Conservation (phyloP, 2,797 vertebrate genomes). For the Hephaestus fuliginosus region DNA sequence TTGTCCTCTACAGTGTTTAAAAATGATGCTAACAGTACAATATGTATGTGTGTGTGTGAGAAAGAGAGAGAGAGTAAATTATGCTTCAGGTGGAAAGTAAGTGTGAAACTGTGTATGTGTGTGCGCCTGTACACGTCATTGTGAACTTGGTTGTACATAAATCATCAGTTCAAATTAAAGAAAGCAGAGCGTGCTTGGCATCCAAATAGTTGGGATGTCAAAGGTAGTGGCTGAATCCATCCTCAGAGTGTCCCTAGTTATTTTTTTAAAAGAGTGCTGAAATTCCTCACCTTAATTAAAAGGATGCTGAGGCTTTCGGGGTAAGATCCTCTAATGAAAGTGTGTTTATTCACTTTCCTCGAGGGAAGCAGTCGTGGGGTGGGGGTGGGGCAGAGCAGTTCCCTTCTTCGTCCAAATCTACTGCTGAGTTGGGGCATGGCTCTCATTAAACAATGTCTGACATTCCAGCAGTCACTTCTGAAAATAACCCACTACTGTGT, state of each 20-base stretch:
- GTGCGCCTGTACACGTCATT: constrained; percentile 1
- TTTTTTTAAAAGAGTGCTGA: constrained; percentile 42
- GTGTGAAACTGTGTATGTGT: neutral
- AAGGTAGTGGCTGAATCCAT: constrained; percentile 38
- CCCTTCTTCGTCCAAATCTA: constrained; percentile 40
- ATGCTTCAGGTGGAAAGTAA: neutral
- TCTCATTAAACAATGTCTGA: constrained; percentile 76
- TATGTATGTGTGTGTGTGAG: neutral
- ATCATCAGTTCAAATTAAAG: constrained; percentile 9
- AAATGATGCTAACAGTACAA: neutral
- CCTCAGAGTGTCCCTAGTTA: constrained; percentile 1
- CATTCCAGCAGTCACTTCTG: constrained; percentile 76
- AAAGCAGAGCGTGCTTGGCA: constrained; percentile 26
- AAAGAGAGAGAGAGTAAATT: neutral
- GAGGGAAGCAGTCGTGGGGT: constrained; percentile 26
- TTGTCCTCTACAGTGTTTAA: neutral
- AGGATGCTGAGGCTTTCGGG: constrained; percentile 52
- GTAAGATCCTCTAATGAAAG: constrained; percentile 74
- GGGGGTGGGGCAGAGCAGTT: neutral
- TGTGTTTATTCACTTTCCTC: constrained; percentile 72
- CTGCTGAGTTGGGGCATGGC: constrained; percentile 61
- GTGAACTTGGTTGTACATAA: constrained; percentile 7
- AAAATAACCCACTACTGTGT: constrained; percentile 68
- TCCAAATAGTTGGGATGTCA: constrained; percentile 40
- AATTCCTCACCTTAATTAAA: constrained; percentile 76